Conservation (phyloP, 2,888 invertebrate genomes). For the Physocephala rufipes region DNA sequence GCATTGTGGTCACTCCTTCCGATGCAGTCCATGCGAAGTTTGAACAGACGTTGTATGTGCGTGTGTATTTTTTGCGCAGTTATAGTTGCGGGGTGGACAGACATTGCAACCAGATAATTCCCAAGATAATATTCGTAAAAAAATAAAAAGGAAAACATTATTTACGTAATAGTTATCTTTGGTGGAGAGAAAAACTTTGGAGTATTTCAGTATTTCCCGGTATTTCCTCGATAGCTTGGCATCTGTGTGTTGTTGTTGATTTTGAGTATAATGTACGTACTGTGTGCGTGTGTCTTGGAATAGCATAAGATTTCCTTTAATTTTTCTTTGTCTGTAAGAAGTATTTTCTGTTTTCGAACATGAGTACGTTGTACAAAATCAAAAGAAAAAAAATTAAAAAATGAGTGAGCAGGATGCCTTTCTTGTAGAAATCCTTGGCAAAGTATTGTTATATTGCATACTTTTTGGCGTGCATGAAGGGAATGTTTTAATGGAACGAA, state of each 20-base stretch:
- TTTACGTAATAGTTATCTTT: background rate
- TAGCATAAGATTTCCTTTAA: background rate
- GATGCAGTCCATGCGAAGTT: no score
- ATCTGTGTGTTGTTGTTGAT: background rate
- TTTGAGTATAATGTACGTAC: background rate
- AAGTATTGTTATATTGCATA: no score
- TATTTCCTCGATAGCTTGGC: background rate
- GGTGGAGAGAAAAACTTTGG: no score
- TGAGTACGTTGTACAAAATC: no score
- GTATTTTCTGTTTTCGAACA: background rate
- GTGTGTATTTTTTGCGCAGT: no score
- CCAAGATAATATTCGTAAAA: background rate
- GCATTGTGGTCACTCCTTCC: slow-evolving; percentile 97
- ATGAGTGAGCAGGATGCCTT: no score
- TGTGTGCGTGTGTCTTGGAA: background rate
- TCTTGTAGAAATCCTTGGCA: no score
- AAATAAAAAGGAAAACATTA: slow-evolving; percentile 7
- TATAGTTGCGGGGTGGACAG: no score
- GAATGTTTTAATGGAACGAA: no score
- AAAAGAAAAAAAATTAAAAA: no score
- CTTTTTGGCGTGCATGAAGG: no score
- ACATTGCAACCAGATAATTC: no score
- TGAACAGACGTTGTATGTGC: slow-evolving; percentile 49
- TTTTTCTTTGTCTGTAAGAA: background rate
- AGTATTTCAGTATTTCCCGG: slow-evolving; percentile 16